Conservation (phyloP, 2,113 vertebrate genomes). For the Spea bombifrons region DNA sequence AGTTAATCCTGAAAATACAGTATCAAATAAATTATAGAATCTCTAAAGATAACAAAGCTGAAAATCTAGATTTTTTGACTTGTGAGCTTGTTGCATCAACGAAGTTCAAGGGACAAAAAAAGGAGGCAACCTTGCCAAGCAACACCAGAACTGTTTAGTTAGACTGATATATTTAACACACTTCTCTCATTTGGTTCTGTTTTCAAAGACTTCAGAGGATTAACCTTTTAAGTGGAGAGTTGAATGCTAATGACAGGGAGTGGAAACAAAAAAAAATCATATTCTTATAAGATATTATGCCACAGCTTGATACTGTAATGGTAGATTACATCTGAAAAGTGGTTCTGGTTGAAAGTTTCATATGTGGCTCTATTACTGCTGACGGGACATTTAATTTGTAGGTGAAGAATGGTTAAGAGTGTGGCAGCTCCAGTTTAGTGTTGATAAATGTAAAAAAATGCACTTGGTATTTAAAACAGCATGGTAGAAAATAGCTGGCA, state of each 20-base stretch:
- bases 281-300: not conserved
- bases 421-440: no score
- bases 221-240: not conserved
- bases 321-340: no score
- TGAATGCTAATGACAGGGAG: not conserved
- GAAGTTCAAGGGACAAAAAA: constrained; percentile 3
- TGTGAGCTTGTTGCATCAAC: constrained; percentile 1
- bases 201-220: not conserved
- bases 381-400: no score
- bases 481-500: no score
- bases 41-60: constrained; percentile 7
- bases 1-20: constrained; percentile 1
- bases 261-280: not conserved
- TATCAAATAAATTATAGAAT: constrained; percentile 1
- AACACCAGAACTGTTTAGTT: constrained; percentile 14
- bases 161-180: constrained; percentile 18
- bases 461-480: no score
- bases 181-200: constrained; percentile 17
- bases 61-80: constrained; percentile 8
- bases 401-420: no score
- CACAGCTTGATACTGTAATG: no score
- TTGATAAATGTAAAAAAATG: no score
- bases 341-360: no score
- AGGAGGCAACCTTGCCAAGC: constrained; percentile 1
- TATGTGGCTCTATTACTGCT: no score